These are phyloP conservation scores for Lutraria rhynchaena DNA, from an alignment of 1,140 invertebrate genomes.

Conservation along the genomic window DNA sequence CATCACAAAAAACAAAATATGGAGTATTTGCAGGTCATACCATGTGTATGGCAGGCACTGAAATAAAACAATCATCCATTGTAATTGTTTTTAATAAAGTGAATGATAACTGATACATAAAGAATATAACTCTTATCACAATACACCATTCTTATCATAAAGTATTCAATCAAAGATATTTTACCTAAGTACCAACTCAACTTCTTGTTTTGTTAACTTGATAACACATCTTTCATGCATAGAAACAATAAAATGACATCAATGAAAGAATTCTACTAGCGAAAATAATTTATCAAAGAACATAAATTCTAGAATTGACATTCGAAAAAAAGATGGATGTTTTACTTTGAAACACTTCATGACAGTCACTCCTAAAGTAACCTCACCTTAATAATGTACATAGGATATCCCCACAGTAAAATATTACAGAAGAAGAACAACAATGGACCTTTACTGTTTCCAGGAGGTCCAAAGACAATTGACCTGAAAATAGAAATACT, in stretches of 20 bases:
- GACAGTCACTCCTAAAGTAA: no score
- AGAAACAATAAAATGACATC: no score
- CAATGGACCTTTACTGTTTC: conserved; percentile 93
- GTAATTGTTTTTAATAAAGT: no score
- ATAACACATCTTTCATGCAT: no score
- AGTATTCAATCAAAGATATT: no score
- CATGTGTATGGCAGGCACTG: conserved; percentile 94
- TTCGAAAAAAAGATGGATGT: background rate
- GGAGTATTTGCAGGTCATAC: conserved; percentile 91
- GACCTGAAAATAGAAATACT: conserved; percentile 84
- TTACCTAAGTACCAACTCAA: no score
- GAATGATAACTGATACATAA: no score
- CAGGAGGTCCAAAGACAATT: conserved; percentile 93
- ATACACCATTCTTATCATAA: no score
- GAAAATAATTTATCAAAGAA: background rate
- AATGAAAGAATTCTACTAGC: background rate
- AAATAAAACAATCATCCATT: no score
- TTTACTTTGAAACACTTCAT: background rate
- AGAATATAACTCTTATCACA: no score
- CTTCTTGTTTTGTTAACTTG: no score
- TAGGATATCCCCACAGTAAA: conserved; percentile 94
- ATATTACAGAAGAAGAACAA: conserved; percentile 93
- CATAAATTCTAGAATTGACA: background rate
- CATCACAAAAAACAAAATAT: conserved; percentile 95
- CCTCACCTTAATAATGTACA: conserved; percentile 92